phyloP scores from a whole-genome alignment of 2,113 vertebrate species.

The Eulacestoma nigropectus region DNA sequence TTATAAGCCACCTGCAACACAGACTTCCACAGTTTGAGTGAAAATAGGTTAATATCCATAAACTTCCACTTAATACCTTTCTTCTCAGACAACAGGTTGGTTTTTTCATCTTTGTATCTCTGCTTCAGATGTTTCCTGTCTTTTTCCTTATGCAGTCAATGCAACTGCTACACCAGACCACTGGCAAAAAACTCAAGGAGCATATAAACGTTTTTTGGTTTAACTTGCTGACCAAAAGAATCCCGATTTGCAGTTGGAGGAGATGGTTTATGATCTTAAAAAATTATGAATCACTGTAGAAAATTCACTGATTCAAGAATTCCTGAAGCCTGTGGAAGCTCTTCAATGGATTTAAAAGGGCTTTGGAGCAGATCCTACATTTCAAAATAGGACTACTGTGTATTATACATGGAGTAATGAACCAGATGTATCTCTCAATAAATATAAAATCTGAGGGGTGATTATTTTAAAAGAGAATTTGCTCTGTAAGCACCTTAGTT shows the following conservation, averaged over 20 bases:
- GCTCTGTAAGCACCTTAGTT: background rate
- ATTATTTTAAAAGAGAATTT: background rate
- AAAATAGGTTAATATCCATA: background rate
- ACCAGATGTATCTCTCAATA: background rate
- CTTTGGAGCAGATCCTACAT: background rate
- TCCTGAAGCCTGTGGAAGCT: background rate
- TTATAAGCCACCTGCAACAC: background rate
- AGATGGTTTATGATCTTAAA: background rate
- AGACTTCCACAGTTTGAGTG: background rate
- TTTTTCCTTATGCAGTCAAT: background rate
- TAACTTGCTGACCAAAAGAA: background rate
- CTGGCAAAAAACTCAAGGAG: background rate
- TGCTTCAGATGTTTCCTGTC: background rate
- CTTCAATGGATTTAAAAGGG: background rate
- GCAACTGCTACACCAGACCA: background rate
- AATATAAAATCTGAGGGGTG: background rate
- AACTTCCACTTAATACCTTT: background rate
- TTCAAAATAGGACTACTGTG: background rate
- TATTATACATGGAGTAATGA: background rate
- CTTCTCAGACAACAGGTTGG: background rate
- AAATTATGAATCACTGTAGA: background rate
- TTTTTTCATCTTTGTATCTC: background rate
- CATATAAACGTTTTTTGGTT: background rate
- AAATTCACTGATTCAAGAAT: background rate
- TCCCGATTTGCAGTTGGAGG: background rate